Evolutionary conservation across 2,797 vertebrate genomes (phyloP).

Genomic region (Vireo griseus): DNA sequence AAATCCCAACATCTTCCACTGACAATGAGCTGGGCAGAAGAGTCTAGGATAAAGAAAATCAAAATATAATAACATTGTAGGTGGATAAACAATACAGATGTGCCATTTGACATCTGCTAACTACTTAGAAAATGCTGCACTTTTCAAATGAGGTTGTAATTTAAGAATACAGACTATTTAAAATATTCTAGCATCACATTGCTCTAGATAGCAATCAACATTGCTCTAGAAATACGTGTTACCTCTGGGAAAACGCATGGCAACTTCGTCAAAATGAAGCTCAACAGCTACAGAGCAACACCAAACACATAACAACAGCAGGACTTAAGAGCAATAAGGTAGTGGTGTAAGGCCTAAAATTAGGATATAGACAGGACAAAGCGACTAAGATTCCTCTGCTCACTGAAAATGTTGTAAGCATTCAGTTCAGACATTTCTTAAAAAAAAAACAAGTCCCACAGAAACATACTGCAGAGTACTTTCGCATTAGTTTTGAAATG

Average conservation of each 20-base stretch:
- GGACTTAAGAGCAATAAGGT: neutral
- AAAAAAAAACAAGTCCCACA: accelerated
- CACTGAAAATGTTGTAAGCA: accelerated
- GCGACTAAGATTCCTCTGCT: neutral
- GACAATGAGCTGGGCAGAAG: conserved; percentile 91
- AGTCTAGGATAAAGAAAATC: conserved; percentile 72
- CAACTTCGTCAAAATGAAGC: neutral
- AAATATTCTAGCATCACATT: neutral
- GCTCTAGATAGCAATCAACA: no score
- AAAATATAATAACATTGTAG: neutral
- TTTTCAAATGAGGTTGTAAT: neutral
- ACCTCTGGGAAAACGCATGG: neutral
- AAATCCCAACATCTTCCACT: conserved; percentile 83
- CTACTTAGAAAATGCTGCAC: neutral
- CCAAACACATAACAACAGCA: neutral
- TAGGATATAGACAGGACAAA: neutral
- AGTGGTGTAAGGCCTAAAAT: neutral
- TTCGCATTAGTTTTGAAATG: neutral
- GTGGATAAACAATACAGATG: neutral
- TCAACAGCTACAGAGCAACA: neutral
- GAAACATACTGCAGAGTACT: neutral
- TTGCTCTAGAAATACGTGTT: neutral
- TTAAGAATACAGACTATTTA: neutral
- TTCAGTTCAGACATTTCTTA: neutral
- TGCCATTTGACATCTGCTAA: neutral